phyloP scores from a whole-genome alignment of 2,113 vertebrate genomes.

The Mormyrus lacerda region DNA sequence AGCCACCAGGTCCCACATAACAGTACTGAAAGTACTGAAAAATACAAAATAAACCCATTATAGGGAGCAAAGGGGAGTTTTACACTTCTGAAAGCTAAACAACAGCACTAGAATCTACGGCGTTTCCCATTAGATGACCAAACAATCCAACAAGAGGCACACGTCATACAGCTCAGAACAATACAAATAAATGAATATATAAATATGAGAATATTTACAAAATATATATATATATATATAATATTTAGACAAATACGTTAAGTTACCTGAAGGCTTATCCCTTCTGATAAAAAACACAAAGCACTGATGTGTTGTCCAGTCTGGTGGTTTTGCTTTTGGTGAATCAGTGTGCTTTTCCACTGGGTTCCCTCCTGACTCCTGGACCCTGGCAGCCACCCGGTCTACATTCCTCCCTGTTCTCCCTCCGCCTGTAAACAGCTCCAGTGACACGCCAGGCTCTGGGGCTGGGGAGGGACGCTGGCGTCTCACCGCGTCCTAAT shows the following conservation, averaged over 20 bases:
- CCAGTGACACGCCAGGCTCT: constrained; percentile 12
- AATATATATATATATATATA: constrained; percentile 26
- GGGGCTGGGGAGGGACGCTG: background rate
- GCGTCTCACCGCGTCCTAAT: background rate
- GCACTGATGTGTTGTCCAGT: constrained; percentile 9
- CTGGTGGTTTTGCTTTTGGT: background rate
- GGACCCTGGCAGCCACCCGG: background rate
- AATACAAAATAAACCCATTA: background rate
- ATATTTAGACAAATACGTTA: constrained; percentile 14
- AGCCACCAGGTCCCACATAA: background rate
- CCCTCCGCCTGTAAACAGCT: background rate
- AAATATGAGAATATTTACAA: constrained; percentile 51
- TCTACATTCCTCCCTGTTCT: constrained; percentile 12
- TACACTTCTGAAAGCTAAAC: background rate
- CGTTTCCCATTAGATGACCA: too few species aligned
- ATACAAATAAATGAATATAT: constrained; percentile 38
- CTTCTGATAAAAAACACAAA: constrained; percentile 26
- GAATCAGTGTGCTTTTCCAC: background rate
- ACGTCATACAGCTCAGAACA: constrained; percentile 19
- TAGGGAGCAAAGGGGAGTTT: background rate
- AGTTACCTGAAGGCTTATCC: constrained; percentile 22
- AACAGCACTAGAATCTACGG: background rate
- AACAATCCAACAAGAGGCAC: background rate
- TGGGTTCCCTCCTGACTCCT: background rate
- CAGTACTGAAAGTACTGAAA: background rate